Conservation (phyloP, 2,888 invertebrate genomes). For the Lasioglossum malachurum region DNA sequence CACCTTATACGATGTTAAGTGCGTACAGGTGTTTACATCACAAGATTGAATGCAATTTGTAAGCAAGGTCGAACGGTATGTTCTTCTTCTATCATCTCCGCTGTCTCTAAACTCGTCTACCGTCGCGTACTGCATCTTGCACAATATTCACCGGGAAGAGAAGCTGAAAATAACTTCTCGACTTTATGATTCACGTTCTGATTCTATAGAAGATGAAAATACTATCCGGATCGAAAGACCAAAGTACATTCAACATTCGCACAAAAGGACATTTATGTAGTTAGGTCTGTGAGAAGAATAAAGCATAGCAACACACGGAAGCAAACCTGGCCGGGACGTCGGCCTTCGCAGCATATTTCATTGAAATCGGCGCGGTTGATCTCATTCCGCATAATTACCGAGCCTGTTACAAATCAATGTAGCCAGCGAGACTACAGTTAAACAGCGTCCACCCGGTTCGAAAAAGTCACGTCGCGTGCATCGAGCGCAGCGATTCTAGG, state of each 20-base stretch:
- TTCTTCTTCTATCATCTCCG: neutral
- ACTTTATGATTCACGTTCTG: neutral
- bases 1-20: neutral
- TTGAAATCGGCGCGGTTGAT: neutral
- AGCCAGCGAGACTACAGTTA: neutral
- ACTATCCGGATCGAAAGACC: neutral
- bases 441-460: neutral
- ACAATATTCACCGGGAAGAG: neutral
- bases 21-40: neutral
- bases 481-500: neutral
- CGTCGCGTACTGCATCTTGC: neutral
- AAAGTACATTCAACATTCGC: neutral
- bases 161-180: neutral
- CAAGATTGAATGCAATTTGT: neutral
- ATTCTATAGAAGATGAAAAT: neutral
- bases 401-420: slow-evolving; percentile 4
- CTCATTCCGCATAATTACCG: slow-evolving; percentile 6
- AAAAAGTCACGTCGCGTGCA: neutral
- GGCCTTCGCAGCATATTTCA: neutral
- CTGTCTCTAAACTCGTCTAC: neutral
- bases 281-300: neutral
- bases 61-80: neutral
- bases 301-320: neutral
- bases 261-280: neutral
- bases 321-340: neutral